These are phyloP conservation scores for Dasysyrphus albostriatus DNA, from an alignment of 2,888 invertebrate species.

Conservation along the genomic window DNA sequence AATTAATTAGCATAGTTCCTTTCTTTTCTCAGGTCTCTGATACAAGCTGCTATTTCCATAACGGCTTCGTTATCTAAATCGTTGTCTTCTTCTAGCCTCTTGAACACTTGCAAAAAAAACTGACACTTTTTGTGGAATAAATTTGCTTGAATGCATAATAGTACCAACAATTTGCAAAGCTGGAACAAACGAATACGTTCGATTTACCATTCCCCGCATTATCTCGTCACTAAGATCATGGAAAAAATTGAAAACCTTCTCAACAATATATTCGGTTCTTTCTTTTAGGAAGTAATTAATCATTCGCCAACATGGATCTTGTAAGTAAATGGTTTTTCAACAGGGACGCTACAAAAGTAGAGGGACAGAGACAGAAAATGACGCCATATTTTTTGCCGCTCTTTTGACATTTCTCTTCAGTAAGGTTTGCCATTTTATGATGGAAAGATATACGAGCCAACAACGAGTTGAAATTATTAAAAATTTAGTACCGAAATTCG, in stretches of 20 bases:
- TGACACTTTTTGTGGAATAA: constrained; percentile 19
- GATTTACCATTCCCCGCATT: constrained; percentile 29
- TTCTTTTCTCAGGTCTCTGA: not conserved
- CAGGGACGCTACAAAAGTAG: no score
- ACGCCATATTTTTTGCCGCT: no score
- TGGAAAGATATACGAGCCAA: no score
- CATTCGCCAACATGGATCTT: not conserved
- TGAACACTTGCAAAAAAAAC: constrained; percentile 25
- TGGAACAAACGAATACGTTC: not conserved
- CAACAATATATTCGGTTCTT: not conserved
- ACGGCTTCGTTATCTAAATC: constrained; percentile 33
- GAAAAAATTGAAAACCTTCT: not conserved
- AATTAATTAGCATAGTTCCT: constrained; percentile 15
- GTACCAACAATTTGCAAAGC: constrained; percentile 8
- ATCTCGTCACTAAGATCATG: constrained; percentile 5
- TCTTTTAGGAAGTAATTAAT: not conserved
- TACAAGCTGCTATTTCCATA: not conserved
- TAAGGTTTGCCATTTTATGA: no score
- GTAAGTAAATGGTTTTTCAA: no score
- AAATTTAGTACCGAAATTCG: no score
- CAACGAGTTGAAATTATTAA: no score
- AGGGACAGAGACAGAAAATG: no score
- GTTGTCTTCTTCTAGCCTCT: not conserved
- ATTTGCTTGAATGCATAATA: constrained; percentile 10
- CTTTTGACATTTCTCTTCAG: no score